Evolutionary conservation across 2,113 vertebrate species (phyloP), one percentile per base, ranked within the genome.

Genomic region (Felis catus): DNA sequence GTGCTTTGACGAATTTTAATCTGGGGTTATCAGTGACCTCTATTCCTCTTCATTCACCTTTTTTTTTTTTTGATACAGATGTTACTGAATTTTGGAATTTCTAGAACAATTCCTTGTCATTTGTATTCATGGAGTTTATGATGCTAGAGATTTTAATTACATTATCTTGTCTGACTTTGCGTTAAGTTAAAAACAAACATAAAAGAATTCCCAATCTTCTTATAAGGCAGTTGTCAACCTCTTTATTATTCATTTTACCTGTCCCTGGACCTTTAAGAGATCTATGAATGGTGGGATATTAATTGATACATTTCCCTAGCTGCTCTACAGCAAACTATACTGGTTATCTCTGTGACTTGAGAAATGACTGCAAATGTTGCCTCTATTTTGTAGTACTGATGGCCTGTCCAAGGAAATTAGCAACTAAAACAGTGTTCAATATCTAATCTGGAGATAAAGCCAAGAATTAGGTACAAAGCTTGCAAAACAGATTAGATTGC

Each of bases 361-460:
- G 66, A 92, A 91, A 66, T 89, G 27, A 74, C n/a, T 31, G 41
- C 88, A 84, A 73, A 73, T 4, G 4, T 79, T 94, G 63, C 36
- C 68, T 96, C 48, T 96, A 1, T 97, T 95, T 95, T 90, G n/a
- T 4, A 76, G 39, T 95, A 55, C 36, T 58, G 61, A 76, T 91
- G 79, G 92, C 27, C 48, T 92, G 71, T 93, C 51, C n/a, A 96
- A 90, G 81, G 89, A 79, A 97, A 95, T 97, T 94, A 82, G 70
- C 53, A 80, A 45, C 89, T 73, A 96, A 95, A 95, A 89, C 31
- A 83, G 58, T n/a, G 76, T 95, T 92, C 68, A 92, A 81, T 93
- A 70, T 93, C 89, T 95, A 97, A 97, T 96, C 74, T 97, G 55
- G 90, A 95, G 84, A 97, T 95, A 96, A 98, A 96, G 90, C 87